These are phyloP conservation scores for Desmodus rotundus DNA, from an alignment of 2,113 vertebrate genomes.

Conservation along the genomic window DNA sequence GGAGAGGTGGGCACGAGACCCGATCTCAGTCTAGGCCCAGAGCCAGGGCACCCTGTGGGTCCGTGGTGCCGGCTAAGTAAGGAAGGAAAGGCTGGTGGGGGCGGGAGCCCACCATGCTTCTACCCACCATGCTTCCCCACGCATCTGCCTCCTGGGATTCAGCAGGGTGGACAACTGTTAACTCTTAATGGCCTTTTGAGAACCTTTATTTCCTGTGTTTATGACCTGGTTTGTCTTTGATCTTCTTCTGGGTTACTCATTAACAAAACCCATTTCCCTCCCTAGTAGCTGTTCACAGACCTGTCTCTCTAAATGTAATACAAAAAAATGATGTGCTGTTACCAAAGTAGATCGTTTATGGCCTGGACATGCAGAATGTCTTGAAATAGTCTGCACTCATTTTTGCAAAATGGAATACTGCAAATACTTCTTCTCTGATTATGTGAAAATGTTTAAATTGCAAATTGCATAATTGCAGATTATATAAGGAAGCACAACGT, in stretches of 20 bases:
- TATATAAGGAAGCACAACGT: not conserved
- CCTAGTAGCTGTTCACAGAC: not conserved
- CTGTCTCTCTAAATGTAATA: not conserved
- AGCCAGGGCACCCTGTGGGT: not conserved
- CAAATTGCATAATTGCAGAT: too few species aligned
- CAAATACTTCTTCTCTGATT: not conserved
- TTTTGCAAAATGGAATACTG: not conserved
- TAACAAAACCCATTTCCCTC: not conserved
- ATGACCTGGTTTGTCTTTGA: not conserved
- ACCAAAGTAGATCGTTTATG: not conserved
- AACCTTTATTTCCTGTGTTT: not conserved
- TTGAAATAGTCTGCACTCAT: not conserved
- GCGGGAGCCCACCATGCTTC: fast-evolving
- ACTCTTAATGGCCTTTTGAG: not conserved
- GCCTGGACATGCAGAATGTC: not conserved
- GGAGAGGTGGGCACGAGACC: not conserved
- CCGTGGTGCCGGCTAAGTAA: not conserved
- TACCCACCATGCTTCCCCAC: fast-evolving
- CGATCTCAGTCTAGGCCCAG: not conserved
- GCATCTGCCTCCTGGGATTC: not conserved
- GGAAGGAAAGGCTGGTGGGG: not conserved
- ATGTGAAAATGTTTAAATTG: not conserved
- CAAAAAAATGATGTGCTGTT: not conserved
- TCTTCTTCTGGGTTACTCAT: not conserved
- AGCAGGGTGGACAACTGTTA: not conserved